Evolutionary conservation across 2,888 invertebrate genomes (phyloP), one percentile per base, ranked within the genome.

Genomic region (Cheilosia vulpina): DNA sequence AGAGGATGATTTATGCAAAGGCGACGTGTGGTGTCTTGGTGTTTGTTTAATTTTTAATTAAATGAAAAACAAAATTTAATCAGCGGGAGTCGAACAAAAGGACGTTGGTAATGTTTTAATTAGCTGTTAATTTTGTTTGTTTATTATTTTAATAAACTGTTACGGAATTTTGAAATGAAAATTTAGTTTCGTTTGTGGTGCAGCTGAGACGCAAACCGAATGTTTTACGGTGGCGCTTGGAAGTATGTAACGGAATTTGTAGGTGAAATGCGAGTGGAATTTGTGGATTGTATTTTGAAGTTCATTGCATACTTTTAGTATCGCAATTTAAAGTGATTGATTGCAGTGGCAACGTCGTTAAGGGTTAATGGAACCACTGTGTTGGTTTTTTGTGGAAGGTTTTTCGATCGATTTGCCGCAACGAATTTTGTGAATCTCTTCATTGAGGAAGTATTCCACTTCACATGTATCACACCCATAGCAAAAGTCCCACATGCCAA

Each of bases 1-100:
- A 45, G 17, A 17, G 58, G 66, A 57, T 79, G 65, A 60, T 80
- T 58, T 75, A 80, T 84, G 84, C 41, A 62, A 66, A 80, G 5
- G 38, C 19, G 53, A 69, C 72, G 31, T 53, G 69, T 31, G 43
- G 57, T 24, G 31, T n/a, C 45, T 63, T 69, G 52, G 41, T 65
- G 68, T 84, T 69, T 75, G 79, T 65, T 84, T 65, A 24, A 21
- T 65, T 80, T 84, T 84, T 84, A 84, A 84, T 84, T 84, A 80
- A 84, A 73, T 69, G 52, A 47, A 45, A 47, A 31, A 47, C 17
- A n/a, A 62, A 27, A 31, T 0, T 13, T 7, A 72, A 75, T 79
- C 63, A 47, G 45, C 55, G 41, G 50, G n/a, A 73, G 65, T 55
- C 63, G 3, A 45, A 43, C 15, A 27, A 6, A 31, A 27, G n/a